These are phyloP conservation scores for Salticus scenicus DNA, from an alignment of 2,888 invertebrate genomes.

Conservation along the genomic window DNA sequence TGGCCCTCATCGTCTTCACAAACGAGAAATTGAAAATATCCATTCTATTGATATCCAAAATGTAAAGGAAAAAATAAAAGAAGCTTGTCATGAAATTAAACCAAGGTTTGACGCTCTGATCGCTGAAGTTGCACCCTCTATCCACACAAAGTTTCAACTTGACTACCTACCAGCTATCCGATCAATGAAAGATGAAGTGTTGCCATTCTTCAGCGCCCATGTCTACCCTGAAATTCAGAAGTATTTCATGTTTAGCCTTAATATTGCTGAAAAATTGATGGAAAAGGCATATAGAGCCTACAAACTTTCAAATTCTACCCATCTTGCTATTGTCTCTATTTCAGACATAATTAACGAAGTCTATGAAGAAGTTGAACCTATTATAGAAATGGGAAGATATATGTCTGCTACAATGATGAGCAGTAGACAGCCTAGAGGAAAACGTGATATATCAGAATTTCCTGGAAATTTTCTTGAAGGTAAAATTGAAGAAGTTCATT, in stretches of 20 bases:
- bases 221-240: constrained; percentile 9
- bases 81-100: too few species aligned
- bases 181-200: background rate
- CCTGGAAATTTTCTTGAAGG: too few species aligned
- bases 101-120: background rate
- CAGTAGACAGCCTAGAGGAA: background rate
- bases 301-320: constrained; percentile 33
- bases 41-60: constrained; percentile 26
- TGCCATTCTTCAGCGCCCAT: background rate
- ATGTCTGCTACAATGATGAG: constrained; percentile 15
- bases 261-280: too few species aligned
- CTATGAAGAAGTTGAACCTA: constrained; percentile 26
- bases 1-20: background rate
- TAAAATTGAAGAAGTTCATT: too few species aligned
- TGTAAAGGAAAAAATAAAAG: background rate
- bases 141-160: background rate
- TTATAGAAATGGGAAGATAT: constrained; percentile 31
- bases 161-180: background rate
- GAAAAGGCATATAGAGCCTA: background rate
- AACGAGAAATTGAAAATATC: background rate
- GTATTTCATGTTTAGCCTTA: background rate
- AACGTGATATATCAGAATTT: too few species aligned
- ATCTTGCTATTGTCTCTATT: constrained; percentile 30
- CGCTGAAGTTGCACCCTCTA: constrained; percentile 3
- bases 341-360: constrained; percentile 18